Base-by-base conservation (phyloP, 92 coral and sea anemone genomes). In the Porites divaricata region DNA sequence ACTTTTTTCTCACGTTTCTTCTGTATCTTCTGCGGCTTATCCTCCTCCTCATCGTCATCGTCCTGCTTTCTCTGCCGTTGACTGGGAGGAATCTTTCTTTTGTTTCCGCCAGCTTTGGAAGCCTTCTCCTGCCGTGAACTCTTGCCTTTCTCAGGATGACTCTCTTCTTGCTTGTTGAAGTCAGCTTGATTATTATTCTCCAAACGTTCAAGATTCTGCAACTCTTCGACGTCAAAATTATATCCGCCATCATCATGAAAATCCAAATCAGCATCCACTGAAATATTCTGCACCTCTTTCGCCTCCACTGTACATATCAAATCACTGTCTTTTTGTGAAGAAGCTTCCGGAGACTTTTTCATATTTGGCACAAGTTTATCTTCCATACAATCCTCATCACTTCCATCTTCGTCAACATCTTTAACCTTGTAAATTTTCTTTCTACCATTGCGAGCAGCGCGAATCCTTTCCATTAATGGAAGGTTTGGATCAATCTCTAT, bases 231-330 rank as follows among this genome's bases (percentile, higher is more conserved):
- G 64, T 96, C 96, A 71, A 95, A 92, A 86, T 95, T 97, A 53
- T 80, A 97, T 9, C 99, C 99, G 8, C 99, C 99, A 67, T 95
- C 98, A 72, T 95, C 99, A 70, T 83, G 86, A 69, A 81, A 92
- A 28, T 93, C 88, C 82, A 88, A 71, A 63, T 85, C 83, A 22
- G 52, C 63, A 73, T 76, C 86, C 64, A 28, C 45, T 19, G 84
- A 59, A 74, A 67, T 52, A 68, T 78, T 68, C 45, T 70, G 69
- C 22, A 16, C 13, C 48, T 63, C 68, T 17, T 74, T 70, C 17
- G 7, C 11, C 70, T 64, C 81, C 9, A 15, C 48, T 76, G 59
- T 49, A 35, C 77, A 17, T 78, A 28, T 51, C 14, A n/a, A 14
- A 19, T 48, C 74, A 6, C 68, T 65, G 23, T 58, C 63, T 6